Conservation (phyloP, 2,888 invertebrate genomes). For the Anoplius nigerrimus region DNA sequence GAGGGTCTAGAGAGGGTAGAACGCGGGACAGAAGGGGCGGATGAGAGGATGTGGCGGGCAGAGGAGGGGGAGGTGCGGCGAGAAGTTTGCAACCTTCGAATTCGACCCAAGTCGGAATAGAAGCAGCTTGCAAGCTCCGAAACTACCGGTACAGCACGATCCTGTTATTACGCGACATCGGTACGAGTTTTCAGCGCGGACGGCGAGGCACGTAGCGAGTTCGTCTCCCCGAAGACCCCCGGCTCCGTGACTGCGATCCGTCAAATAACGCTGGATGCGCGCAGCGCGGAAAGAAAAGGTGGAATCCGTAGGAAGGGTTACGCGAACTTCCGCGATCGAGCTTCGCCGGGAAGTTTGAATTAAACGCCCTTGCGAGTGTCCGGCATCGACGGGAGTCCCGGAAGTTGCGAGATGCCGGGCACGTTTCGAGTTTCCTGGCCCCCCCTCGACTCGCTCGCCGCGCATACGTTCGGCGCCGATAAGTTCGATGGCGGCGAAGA, state of each 20-base stretch:
- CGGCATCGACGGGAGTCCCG: no score
- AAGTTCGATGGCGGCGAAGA: no score
- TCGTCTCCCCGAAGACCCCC: constrained; percentile 14
- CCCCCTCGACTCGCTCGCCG: no score
- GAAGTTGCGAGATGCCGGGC: no score
- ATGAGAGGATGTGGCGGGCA: constrained; percentile 11
- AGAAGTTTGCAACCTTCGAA: constrained; percentile 20
- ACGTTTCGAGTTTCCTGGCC: no score
- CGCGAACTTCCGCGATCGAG: no score
- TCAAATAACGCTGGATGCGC: neutral
- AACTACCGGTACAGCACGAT: constrained; percentile 26
- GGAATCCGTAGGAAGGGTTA: no score
- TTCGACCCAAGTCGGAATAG: constrained; percentile 14
- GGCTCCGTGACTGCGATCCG: constrained; percentile 12
- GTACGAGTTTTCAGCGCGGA: constrained; percentile 17
- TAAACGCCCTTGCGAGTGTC: no score
- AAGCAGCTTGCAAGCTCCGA: constrained; percentile 30
- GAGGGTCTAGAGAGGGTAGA: neutral
- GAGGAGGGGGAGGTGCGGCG: constrained; percentile 11
- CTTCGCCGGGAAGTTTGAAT: no score
- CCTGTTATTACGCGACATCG: constrained; percentile 29
- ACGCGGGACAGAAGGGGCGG: neutral
- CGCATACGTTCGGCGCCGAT: no score
- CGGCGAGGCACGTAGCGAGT: constrained; percentile 16
- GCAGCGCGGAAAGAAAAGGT: neutral